phyloP scores from a whole-genome alignment of 2,888 invertebrate genomes.

The Cryptosula pallasiana region DNA sequence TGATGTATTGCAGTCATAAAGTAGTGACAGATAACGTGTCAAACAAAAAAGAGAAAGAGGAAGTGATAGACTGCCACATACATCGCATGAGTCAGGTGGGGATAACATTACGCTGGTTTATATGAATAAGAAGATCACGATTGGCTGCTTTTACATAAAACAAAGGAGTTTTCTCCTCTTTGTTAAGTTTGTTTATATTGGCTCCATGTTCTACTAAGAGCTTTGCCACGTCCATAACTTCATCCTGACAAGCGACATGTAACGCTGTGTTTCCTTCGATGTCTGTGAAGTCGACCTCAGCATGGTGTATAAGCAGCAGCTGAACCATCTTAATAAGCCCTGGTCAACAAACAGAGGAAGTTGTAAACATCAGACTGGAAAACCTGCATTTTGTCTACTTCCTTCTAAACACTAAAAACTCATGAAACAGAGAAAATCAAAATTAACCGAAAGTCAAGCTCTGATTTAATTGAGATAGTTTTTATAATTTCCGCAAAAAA shows the following conservation, averaged over 20 bases:
- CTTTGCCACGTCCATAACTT: constrained; percentile 38
- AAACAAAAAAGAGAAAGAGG: too few species aligned
- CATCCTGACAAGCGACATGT: constrained; percentile 57
- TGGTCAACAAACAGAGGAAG: constrained; percentile 6
- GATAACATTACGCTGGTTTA: background rate
- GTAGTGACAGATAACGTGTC: too few species aligned
- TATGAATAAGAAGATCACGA: background rate
- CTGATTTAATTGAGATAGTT: too few species aligned
- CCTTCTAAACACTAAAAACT: too few species aligned
- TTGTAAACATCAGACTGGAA: too few species aligned
- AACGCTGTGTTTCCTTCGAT: constrained; percentile 70
- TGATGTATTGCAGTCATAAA: too few species aligned
- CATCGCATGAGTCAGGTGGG: background rate
- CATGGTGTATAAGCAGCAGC: constrained; percentile 61
- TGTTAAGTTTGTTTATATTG: constrained; percentile 38
- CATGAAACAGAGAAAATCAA: too few species aligned
- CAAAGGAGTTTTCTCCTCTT: constrained; percentile 30
- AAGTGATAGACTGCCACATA: too few species aligned
- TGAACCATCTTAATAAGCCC: constrained; percentile 63
- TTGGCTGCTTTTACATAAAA: background rate
- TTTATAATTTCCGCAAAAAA: too few species aligned
- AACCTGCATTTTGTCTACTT: too few species aligned
- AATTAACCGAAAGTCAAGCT: too few species aligned
- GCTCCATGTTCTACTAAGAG: constrained; percentile 43
- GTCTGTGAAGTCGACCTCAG: constrained; percentile 61